These are phyloP conservation scores for Drosophila nikananu DNA, from an alignment of 1,140 invertebrate genomes.

Conservation along the genomic window DNA sequence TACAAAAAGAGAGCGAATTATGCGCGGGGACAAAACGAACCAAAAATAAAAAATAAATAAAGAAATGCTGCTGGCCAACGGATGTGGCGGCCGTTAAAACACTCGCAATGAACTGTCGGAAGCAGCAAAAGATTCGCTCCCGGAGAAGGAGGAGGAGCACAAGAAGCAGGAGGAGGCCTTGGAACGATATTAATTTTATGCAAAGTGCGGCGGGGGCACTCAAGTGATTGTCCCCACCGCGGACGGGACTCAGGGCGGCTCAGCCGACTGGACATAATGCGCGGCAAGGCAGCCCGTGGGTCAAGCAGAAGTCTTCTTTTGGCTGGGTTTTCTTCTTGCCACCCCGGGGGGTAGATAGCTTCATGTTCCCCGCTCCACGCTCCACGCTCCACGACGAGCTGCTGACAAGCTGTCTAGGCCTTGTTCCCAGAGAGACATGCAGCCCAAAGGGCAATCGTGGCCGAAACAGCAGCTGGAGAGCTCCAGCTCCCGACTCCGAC, in stretches of 20 bases:
- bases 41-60: constrained; percentile 1
- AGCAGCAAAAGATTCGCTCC: constrained; percentile 19
- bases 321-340: background rate
- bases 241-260: constrained; percentile 10
- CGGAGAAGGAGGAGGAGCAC: background rate
- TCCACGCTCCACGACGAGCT: background rate
- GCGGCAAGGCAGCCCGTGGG: constrained; percentile 6
- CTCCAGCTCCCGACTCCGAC: constrained; percentile 14
- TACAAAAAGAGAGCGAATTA: constrained; percentile 75
- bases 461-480: constrained; percentile 24
- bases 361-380: background rate
- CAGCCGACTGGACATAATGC: constrained; percentile 66
- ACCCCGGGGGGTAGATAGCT: background rate
- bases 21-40: constrained; percentile 46
- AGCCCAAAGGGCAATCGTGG: constrained; percentile 50
- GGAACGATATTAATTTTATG: constrained; percentile 78
- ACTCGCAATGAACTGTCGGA: constrained; percentile 79
- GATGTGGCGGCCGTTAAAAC: constrained; percentile 78
- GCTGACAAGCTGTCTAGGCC: constrained; percentile 57
- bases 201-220: constrained; percentile 61
- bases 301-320: constrained; percentile 39
- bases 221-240: constrained; percentile 54
- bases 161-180: background rate
- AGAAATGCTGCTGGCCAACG: constrained; percentile 25
- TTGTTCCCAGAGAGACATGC: constrained; percentile 20